A percentile compares a stretch with the other conserved stretches of the same genome.
Evolutionary conservation across 2,113 vertebrate species (phyloP).

Genomic region (Apeltes quadracus): DNA sequence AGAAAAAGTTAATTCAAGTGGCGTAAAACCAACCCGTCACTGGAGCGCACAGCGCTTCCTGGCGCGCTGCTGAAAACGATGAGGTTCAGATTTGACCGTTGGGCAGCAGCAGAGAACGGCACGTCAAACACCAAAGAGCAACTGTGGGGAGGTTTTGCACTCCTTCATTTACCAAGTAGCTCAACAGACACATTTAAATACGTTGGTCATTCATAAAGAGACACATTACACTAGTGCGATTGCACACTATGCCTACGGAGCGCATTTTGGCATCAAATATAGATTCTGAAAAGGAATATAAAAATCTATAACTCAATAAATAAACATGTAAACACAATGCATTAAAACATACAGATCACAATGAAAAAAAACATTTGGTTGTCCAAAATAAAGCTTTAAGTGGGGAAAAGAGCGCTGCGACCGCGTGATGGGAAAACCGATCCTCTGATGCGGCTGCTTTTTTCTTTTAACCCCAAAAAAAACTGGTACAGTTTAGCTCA

Average conservation of each 20-base stretch:
- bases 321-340: slow-evolving; percentile 77
- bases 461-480: slow-evolving; percentile 27
- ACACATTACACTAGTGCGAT: slow-evolving; percentile 75
- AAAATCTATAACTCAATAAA: slow-evolving; percentile 68
- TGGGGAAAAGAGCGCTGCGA: slow-evolving; percentile 61
- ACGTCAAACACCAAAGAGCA: slow-evolving; percentile 74
- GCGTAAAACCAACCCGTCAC: slow-evolving; percentile 41
- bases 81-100: slow-evolving; percentile 50
- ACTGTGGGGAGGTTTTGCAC: slow-evolving; percentile 82
- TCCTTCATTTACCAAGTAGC: slow-evolving; percentile 74
- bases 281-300: slow-evolving; percentile 72
- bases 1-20: slow-evolving; percentile 49
- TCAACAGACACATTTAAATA: slow-evolving; percentile 73
- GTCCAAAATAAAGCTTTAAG: slow-evolving; percentile 79
- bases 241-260: slow-evolving; percentile 69
- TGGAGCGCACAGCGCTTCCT: slow-evolving; percentile 34
- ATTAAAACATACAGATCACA: slow-evolving; percentile 78
- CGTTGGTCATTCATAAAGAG: slow-evolving; percentile 78
- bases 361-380: slow-evolving; percentile 74
- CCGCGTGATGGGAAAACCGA: slow-evolving; percentile 58
- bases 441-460: slow-evolving; percentile 29
- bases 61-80: slow-evolving; percentile 39
- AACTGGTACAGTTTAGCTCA: slow-evolving; percentile 45
- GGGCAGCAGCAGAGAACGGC: slow-evolving; percentile 67
- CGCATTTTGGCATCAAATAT: slow-evolving; percentile 77